Percentiles rank a stretch among this genome's conserved stretches.
These are phyloP conservation scores for Papilio aristodemus DNA, from an alignment of 1,140 invertebrate genomes.

Conservation along the genomic window DNA sequence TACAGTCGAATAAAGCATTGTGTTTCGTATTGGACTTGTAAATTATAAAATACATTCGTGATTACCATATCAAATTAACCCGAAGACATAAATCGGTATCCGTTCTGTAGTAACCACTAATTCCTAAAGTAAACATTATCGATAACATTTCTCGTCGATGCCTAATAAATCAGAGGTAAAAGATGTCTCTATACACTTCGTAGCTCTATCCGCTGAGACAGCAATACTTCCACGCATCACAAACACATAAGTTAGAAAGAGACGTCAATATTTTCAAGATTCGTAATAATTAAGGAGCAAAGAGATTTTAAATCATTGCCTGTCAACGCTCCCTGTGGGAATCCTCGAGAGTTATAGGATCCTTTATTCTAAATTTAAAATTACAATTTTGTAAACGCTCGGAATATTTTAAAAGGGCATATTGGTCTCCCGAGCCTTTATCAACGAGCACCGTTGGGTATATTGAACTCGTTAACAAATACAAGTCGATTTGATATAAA, in stretches of 20 bases:
- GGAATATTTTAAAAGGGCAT: constrained; percentile 66
- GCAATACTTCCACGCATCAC: constrained; percentile 29
- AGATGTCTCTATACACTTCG: constrained; percentile 72
- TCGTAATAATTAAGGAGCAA: constrained; percentile 71
- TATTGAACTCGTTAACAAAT: constrained; percentile 20
- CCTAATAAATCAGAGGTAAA: constrained; percentile 68
- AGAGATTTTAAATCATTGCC: constrained; percentile 71
- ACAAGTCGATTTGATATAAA: not conserved
- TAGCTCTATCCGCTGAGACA: constrained; percentile 59
- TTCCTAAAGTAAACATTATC: constrained; percentile 76
- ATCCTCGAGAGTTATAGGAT: constrained; percentile 73
- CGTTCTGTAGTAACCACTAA: constrained; percentile 69
- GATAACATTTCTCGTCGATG: constrained; percentile 65
- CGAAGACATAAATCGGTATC: constrained; percentile 62
- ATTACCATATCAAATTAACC: constrained; percentile 64
- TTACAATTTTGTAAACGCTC: constrained; percentile 74
- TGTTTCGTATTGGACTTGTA: constrained; percentile 46
- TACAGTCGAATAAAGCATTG: not conserved
- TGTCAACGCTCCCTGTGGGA: constrained; percentile 77
- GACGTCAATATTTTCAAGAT: constrained; percentile 52
- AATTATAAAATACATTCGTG: constrained; percentile 55
- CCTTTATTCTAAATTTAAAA: constrained; percentile 79
- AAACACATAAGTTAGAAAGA: constrained; percentile 45
- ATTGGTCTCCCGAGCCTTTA: constrained; percentile 58
- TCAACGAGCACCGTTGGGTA: constrained; percentile 39